Evolutionary conservation across 1,140 invertebrate genomes (phyloP).

Genomic region (Phocides pigmalion): DNA sequence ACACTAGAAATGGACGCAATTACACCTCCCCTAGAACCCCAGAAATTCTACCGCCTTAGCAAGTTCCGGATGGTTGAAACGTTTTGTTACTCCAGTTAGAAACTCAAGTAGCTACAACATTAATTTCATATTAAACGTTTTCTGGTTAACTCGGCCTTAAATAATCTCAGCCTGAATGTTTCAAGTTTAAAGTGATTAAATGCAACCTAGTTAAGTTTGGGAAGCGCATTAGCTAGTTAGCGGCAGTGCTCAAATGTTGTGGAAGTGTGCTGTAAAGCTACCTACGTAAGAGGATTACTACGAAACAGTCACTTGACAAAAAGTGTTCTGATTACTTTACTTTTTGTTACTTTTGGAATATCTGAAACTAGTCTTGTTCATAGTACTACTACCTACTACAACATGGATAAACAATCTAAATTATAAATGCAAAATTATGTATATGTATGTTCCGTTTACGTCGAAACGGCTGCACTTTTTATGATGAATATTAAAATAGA

Average conservation of each 20-base stretch:
- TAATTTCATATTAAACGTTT: background rate
- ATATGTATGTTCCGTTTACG: too few species aligned
- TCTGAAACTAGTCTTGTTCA: too few species aligned
- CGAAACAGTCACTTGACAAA: slow-evolving; percentile 11
- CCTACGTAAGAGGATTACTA: slow-evolving; percentile 26
- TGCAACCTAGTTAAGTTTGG: slow-evolving; percentile 31
- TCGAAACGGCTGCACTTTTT: too few species aligned
- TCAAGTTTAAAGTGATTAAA: slow-evolving; percentile 32
- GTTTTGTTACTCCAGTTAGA: background rate
- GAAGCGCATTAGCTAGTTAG: slow-evolving; percentile 28
- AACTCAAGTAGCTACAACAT: background rate
- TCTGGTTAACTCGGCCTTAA: slow-evolving; percentile 16
- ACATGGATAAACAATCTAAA: too few species aligned
- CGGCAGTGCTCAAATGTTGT: slow-evolving; percentile 13
- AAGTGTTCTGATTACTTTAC: background rate
- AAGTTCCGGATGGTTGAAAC: too few species aligned
- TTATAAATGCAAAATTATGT: too few species aligned
- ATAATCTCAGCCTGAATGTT: slow-evolving; percentile 29
- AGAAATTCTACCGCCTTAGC: too few species aligned
- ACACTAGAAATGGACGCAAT: too few species aligned
- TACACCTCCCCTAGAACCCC: too few species aligned
- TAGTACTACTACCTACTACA: too few species aligned
- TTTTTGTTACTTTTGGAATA: too few species aligned
- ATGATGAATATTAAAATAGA: too few species aligned
- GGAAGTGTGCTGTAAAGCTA: slow-evolving; percentile 10